Evolutionary conservation across 2,797 vertebrate species (phyloP), one percentile per base, ranked within the genome.

Genomic region (Neomorphus geoffroyi): DNA sequence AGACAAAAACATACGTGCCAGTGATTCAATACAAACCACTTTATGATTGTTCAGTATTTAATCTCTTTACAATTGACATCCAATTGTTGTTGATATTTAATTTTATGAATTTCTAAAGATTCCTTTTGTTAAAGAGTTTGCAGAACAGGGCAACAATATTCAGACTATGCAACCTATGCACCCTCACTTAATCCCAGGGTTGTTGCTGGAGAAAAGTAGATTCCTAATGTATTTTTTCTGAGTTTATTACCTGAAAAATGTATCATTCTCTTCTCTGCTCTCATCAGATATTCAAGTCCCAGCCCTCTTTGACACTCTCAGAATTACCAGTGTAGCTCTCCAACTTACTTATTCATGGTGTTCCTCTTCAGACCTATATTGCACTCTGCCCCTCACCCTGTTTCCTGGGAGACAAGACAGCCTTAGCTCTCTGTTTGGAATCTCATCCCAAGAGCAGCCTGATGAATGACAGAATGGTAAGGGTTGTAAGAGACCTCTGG

Each of bases 161-260:
- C 26, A 78, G 57, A 45, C 11, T 35, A 48, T 0, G 0, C 0
- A 2, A 33, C 45, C 32, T 32, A 41, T 0, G 0, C 43, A 71
- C 32, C 13, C 5, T 71, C 18, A 13, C 28, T 77, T 83, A 18
- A 86, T 77, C 35, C 62, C 61, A 64, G 0, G 18, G 57, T 5
- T 56, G 39, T 48, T 35, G 5, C 1, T 26, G 53, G 26, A 75
- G 22, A 33, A 33, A 23, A 58, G 26, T 15, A 30, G 24, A 65
- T 70, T 80, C 51, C 51, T 37, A 24, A 24, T 17, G 9, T 13
- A 19, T 3, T 11, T 58, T 12, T 48, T 56, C 17, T 33, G 39
- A 56, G 30, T 28, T 61, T 48, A 27, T 39, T 64, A 35, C 3
- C 11, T 2, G 4, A 30, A 67, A 92, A 51, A 37, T 14, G 39